These are phyloP conservation scores for Typhlichthys subterraneus DNA, from an alignment of 2,797 vertebrate genomes.

Conservation along the genomic window DNA sequence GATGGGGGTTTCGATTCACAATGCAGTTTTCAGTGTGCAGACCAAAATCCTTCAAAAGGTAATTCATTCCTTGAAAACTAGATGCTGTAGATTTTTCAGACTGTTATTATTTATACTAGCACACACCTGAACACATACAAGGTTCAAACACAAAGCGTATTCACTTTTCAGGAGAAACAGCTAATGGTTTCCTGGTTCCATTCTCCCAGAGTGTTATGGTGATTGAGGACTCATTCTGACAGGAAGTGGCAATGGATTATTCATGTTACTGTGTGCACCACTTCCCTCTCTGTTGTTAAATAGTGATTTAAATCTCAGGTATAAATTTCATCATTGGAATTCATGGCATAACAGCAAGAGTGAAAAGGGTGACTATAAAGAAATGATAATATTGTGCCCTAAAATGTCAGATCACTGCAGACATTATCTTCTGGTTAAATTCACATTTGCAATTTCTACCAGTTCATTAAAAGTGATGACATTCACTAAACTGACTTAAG, in stretches of 20 bases:
- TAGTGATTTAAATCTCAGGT: slow-evolving; percentile 50
- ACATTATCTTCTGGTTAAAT: background rate
- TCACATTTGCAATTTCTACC: background rate
- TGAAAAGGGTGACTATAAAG: slow-evolving; percentile 44
- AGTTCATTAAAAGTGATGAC: too few relatives aligned
- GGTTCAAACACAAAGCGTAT: slow-evolving; percentile 33
- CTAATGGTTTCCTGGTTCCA: slow-evolving; percentile 44
- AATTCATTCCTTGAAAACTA: slow-evolving; percentile 19
- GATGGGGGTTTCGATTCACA: slow-evolving; percentile 1
- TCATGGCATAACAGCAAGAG: slow-evolving; percentile 40
- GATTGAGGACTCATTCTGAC: slow-evolving; percentile 58
- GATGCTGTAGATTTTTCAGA: background rate
- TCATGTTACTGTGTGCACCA: slow-evolving; percentile 66
- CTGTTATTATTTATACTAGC: slow-evolving; percentile 8
- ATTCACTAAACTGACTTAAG: too few relatives aligned
- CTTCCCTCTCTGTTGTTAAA: slow-evolving; percentile 54
- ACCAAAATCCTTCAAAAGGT: slow-evolving; percentile 9
- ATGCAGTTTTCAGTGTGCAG: slow-evolving; percentile 10
- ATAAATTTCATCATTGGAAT: slow-evolving; percentile 60
- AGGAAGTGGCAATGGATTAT: slow-evolving; percentile 71
- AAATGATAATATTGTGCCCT: slow-evolving; percentile 26
- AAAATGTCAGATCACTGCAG: background rate
- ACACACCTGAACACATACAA: slow-evolving; percentile 30
- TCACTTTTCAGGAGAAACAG: slow-evolving; percentile 38
- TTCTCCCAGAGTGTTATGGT: slow-evolving; percentile 35